phyloP scores from a whole-genome alignment of 2,113 vertebrate species.

The Brachirus orientalis region DNA sequence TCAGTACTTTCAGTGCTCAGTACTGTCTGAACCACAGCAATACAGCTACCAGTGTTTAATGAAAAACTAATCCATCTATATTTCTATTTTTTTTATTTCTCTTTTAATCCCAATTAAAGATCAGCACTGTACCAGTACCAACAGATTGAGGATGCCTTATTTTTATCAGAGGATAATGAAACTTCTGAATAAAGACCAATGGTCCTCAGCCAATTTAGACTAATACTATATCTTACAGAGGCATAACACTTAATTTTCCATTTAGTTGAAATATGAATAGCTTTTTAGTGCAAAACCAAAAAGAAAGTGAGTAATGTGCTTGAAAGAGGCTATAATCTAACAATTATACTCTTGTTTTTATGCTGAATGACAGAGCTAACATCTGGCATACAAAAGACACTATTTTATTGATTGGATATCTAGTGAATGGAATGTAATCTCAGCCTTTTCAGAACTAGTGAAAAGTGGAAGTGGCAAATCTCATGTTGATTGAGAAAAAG shows the following conservation, averaged over 20 bases:
- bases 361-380: conserved; percentile 27
- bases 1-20: conserved; percentile 8
- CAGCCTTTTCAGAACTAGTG: background rate
- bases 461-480: background rate
- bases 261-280: conserved; percentile 38
- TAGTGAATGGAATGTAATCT: conserved; percentile 3
- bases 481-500: background rate
- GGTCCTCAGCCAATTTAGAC: conserved; percentile 23
- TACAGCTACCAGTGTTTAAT: too few relatives aligned
- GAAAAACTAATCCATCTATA: conserved; percentile 23
- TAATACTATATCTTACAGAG: conserved; percentile 22
- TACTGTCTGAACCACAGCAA: too few relatives aligned
- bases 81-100: background rate
- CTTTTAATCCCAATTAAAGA: conserved; percentile 33
- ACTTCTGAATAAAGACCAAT: conserved; percentile 25
- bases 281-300: background rate
- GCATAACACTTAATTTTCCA: conserved; percentile 41
- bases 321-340: conserved; percentile 8
- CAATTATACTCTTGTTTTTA: conserved; percentile 7
- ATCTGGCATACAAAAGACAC: conserved; percentile 15
- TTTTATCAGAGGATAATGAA: conserved; percentile 36
- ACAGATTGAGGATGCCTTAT: conserved; percentile 26
- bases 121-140: conserved; percentile 16
- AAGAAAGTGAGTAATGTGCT: conserved; percentile 24
- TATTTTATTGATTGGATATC: conserved; percentile 3